Evolutionary conservation across 2,797 vertebrate genomes (phyloP), one percentile per base, ranked within the genome.

Genomic region (Sternotherus odoratus): DNA sequence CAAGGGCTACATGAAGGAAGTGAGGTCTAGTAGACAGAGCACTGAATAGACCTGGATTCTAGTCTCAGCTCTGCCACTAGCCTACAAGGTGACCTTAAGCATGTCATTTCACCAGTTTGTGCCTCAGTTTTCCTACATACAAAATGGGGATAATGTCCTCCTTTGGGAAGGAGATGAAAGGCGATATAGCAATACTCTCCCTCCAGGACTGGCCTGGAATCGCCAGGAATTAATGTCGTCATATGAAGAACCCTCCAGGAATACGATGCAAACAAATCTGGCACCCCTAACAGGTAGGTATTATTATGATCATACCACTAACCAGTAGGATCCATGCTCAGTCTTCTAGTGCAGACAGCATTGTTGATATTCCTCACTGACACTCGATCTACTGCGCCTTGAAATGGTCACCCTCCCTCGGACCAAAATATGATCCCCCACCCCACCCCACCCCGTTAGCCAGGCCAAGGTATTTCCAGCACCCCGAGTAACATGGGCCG

Each of bases 81-180:
- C 0, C 0, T 2, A 0, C 28, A 46, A 46, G 6, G 0, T 15
- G 5, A 2, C 26, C 26, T 23, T 13, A 48, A 8, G 50, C n/a
- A 28, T 56, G 2, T 33, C 13, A 60, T 7, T 50, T 49, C 28
- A 36, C 63, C 30, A 66, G n/a, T 23, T 9, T 12, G 1, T 28
- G 28, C 17, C 5, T 56, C 48, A 12, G 23, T 6, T 39, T 69
- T 19, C 36, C 2, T 2, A 11, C 16, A 0, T 2, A 15, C 8
- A 50, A 49, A 77, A 36, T 8, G 16, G 3, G 6, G 57, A 60
- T 33, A 33, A 33, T 9, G 17, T 21, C n/a, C 33, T 36, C 33
- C 33, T 23, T 36, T 9, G n/a, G 63, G 21, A 36, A 36, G n/a
- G 6, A 39, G 50, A 46, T 1, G 2, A n/a, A 86, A 82, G 1